Evolutionary conservation across 2,797 vertebrate genomes (phyloP).

Genomic region (Typhlichthys subterraneus): DNA sequence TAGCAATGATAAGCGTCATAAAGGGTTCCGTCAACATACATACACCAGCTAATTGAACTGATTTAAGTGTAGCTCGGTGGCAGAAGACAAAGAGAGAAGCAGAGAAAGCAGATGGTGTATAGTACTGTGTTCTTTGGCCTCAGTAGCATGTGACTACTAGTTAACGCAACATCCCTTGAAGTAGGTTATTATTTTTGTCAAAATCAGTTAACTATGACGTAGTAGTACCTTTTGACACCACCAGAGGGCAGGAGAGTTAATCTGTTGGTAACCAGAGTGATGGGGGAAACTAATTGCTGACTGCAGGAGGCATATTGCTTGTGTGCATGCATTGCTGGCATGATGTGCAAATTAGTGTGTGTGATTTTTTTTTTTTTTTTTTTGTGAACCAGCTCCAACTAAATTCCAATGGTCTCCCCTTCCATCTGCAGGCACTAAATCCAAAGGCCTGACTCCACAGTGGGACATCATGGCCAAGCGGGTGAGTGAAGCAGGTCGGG

Average conservation of each 20-base stretch:
- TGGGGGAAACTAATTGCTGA: constrained; percentile 29
- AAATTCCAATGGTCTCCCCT: constrained; percentile 56
- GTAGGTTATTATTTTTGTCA: not conserved
- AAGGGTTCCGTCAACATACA: too few species aligned
- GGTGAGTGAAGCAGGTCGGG: constrained; percentile 82
- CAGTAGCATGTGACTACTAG: not conserved
- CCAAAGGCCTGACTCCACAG: constrained; percentile 89
- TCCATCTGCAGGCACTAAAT: constrained; percentile 84
- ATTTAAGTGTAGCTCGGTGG: too few species aligned
- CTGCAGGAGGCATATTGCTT: not conserved
- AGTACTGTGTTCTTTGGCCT: too few species aligned
- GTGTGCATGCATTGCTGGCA: not conserved
- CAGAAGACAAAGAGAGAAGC: too few species aligned
- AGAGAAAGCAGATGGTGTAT: too few species aligned
- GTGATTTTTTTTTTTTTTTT: too few species aligned
- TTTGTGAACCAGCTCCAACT: constrained; percentile 67
- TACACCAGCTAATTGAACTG: too few species aligned
- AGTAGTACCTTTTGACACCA: constrained; percentile 34
- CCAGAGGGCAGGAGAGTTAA: constrained; percentile 51
- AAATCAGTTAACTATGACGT: not conserved
- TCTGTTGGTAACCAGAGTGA: constrained; percentile 4
- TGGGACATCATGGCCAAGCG: constrained; percentile 96
- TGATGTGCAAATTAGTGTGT: not conserved
- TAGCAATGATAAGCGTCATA: not conserved
- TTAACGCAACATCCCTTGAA: not conserved